These are phyloP conservation scores for Zaprionus ghesquierei DNA, from an alignment of 1,140 invertebrate genomes.

Conservation along the genomic window DNA sequence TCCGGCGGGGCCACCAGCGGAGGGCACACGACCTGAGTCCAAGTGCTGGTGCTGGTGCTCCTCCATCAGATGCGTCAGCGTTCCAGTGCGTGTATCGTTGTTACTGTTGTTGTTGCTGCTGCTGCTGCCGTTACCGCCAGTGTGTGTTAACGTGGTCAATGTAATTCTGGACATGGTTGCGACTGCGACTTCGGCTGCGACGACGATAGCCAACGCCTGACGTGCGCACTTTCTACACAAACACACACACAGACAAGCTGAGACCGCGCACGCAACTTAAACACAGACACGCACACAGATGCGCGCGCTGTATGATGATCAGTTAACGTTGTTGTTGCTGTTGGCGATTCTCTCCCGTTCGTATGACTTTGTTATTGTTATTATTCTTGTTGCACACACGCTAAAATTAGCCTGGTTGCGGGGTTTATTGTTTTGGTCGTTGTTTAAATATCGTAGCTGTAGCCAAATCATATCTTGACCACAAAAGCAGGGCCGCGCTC, in stretches of 20 bases:
- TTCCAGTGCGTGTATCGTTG: conserved; percentile 57
- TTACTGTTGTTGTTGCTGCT: conserved; percentile 45
- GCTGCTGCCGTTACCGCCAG: conserved; percentile 13
- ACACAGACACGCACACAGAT: conserved; percentile 36
- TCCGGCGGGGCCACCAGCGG: conserved; percentile 2
- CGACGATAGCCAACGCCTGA: conserved; percentile 51
- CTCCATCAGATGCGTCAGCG: conserved; percentile 67
- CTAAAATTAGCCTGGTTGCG: conserved; percentile 45
- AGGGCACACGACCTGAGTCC: background rate
- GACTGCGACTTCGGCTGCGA: conserved; percentile 26
- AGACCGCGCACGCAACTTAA: conserved; percentile 2
- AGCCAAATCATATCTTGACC: conserved; percentile 63
- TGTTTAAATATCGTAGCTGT: conserved; percentile 36
- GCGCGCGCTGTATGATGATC: conserved; percentile 21
- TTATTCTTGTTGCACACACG: conserved; percentile 34
- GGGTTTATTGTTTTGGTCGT: conserved; percentile 56
- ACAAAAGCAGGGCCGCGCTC: conserved; percentile 46
- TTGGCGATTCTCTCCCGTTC: conserved; percentile 13
- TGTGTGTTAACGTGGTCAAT: conserved; percentile 56
- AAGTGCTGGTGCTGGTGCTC: conserved; percentile 46
- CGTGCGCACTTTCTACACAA: conserved; percentile 57
- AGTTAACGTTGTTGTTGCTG: conserved; percentile 41
- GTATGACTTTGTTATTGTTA: conserved; percentile 35
- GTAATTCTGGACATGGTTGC: conserved; percentile 60
- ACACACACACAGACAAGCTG: conserved; percentile 37